These are phyloP conservation scores for Chionoecetes opilio DNA, from an alignment of 1,140 invertebrate species.

Conservation along the genomic window DNA sequence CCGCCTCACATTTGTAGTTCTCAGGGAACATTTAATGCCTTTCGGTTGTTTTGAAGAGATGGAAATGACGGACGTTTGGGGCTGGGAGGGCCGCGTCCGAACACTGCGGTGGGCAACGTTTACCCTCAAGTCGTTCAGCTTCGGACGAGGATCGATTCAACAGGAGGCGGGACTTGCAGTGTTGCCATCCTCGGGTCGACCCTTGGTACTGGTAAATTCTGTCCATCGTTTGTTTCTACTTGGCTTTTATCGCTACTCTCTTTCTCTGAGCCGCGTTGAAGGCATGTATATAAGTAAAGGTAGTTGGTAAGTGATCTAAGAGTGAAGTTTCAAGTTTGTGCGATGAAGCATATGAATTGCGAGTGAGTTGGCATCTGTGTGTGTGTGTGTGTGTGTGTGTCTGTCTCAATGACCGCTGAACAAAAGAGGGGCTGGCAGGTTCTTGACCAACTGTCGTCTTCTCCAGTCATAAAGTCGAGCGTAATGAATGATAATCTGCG, in stretches of 20 bases:
- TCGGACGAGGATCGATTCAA: conserved; percentile 75
- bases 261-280: background rate
- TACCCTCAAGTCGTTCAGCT: conserved; percentile 29
- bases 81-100: background rate
- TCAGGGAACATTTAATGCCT: conserved; percentile 28
- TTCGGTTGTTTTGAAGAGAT: conserved; percentile 24
- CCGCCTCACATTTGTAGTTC: background rate
- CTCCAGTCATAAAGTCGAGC: conserved; percentile 55
- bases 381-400: background rate
- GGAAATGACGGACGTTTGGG: conserved; percentile 49
- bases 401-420: conserved; percentile 54
- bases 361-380: background rate
- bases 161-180: conserved; percentile 65
- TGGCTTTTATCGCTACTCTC: no score
- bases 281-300: background rate
- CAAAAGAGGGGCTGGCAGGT: conserved; percentile 41
- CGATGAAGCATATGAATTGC: background rate
- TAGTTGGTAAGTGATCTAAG: background rate
- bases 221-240: no score
- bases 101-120: background rate
- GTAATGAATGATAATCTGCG: conserved; percentile 62
- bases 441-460: conserved; percentile 75
- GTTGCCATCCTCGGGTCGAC: conserved; percentile 34
- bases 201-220: no score
- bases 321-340: background rate